Evolutionary conservation across 2,113 vertebrate species (phyloP).

Genomic region (Camelus dromedarius): DNA sequence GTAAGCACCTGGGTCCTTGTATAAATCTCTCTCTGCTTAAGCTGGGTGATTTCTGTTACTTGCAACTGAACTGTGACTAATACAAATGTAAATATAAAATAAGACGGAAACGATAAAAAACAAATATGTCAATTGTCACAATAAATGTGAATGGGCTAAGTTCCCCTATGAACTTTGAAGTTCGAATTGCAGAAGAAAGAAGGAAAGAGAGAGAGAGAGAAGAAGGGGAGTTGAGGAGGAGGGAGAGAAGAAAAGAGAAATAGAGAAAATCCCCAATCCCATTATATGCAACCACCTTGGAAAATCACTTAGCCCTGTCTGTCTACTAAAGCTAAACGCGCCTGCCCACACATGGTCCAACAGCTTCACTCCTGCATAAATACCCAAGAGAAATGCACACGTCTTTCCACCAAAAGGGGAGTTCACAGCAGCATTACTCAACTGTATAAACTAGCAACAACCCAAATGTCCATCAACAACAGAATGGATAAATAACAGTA

Average conservation of each 20-base stretch:
- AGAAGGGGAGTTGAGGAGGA: neutral
- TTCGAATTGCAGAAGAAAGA: neutral
- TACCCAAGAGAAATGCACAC: neutral
- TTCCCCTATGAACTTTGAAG: neutral
- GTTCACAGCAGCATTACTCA: no score
- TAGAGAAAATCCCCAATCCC: neutral
- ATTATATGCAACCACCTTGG: neutral
- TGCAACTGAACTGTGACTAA: neutral
- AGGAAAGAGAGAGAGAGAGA: neutral
- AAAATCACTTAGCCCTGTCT: neutral
- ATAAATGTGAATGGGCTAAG: neutral
- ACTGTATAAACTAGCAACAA: neutral
- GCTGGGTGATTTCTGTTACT: neutral
- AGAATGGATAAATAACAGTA: neutral
- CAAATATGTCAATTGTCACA: neutral
- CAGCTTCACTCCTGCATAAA: neutral
- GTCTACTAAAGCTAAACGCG: neutral
- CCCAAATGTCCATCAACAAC: neutral
- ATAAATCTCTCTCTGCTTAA: neutral
- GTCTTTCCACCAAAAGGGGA: neutral
- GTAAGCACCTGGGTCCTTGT: neutral
- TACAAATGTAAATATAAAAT: neutral
- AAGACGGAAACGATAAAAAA: neutral
- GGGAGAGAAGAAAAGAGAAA: no score
- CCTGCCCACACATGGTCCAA: neutral